Evolutionary conservation across 2,113 vertebrate species (phyloP).

Genomic region (Ailurus styani): DNA sequence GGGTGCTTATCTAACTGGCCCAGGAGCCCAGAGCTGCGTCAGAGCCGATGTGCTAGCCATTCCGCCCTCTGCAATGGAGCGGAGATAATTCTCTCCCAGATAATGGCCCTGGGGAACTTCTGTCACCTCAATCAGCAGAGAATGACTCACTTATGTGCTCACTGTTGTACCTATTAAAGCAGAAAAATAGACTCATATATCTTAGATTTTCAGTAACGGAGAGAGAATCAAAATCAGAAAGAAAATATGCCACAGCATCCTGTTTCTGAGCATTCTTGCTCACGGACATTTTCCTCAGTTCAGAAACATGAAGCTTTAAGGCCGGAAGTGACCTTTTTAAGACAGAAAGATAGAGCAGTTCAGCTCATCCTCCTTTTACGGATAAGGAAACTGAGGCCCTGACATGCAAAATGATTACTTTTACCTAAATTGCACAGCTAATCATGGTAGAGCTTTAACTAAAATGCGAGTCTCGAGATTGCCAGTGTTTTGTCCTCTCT

Average conservation of each 20-base stretch:
- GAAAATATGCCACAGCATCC: background rate
- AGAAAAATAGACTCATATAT: constrained; percentile 63
- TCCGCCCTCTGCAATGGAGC: background rate
- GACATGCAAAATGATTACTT: background rate
- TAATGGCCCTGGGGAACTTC: constrained; percentile 44
- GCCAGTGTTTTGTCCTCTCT: background rate
- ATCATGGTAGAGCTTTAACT: background rate
- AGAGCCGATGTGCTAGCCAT: background rate
- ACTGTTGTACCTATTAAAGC: constrained; percentile 60
- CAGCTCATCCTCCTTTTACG: background rate
- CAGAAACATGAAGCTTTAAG: background rate
- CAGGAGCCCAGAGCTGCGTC: background rate
- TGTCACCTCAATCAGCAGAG: constrained; percentile 55
- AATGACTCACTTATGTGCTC: constrained; percentile 60
- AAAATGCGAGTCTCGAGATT: background rate
- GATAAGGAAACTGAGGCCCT: constrained; percentile 35
- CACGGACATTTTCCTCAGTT: background rate
- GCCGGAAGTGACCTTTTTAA: background rate
- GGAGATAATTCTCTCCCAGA: constrained; percentile 36
- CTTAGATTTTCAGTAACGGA: constrained; percentile 41
- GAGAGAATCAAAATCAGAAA: constrained; percentile 45
- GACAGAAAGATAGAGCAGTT: background rate
- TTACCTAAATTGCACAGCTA: background rate
- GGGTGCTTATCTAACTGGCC: background rate
- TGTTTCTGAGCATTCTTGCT: background rate